Base-by-base conservation (phyloP, 2,797 vertebrate genomes). In the Alca torda region DNA sequence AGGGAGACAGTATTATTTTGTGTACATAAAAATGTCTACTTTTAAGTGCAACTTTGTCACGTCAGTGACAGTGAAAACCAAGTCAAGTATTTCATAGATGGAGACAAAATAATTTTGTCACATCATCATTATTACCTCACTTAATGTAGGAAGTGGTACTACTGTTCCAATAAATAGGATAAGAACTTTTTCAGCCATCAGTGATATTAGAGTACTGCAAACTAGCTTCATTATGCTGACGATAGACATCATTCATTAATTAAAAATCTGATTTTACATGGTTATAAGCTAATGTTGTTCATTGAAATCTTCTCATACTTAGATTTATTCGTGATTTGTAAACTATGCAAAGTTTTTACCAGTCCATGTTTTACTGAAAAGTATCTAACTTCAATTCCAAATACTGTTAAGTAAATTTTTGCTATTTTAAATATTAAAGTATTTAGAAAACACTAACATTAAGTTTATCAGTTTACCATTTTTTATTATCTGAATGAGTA, bases 31-130 rank as follows among this genome's bases (percentile, higher is more conserved):
- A 74, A 77, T 70, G 26, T 10, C 37, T 92, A 7, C 43, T 96
- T 88, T 56, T 87, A 92, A 90, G 74, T 88, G 77, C 65, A 92
- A 45, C 56, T 67, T 53, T 67, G 67, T 95, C 41, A 95, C 14
- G 70, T 72, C 10, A 65, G 13, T 87, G 48, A 68, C n/a, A 82
- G 24, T 67, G 37, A 72, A 96, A 83, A 80, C 11, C 14, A 51
- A 24, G 25, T 50, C 25, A 80, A 5, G 11, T 43, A 41, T 84
- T 76, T 83, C 20, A 28, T 17, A 67, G 45, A 20, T 75, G 54
- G 17, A 89, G 39, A 57, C 1, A 2, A 90, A 88, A 28, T 68
- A 63, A 45, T 90, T 61, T 64, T 79, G 14, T 72, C 54, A 53
- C 20, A 37, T 61, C 33, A 13, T 67, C 16, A 6, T 57, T 84